Conservation (phyloP, 2,113 vertebrate species). For the rat (Rattus norvegicus) region DNA sequence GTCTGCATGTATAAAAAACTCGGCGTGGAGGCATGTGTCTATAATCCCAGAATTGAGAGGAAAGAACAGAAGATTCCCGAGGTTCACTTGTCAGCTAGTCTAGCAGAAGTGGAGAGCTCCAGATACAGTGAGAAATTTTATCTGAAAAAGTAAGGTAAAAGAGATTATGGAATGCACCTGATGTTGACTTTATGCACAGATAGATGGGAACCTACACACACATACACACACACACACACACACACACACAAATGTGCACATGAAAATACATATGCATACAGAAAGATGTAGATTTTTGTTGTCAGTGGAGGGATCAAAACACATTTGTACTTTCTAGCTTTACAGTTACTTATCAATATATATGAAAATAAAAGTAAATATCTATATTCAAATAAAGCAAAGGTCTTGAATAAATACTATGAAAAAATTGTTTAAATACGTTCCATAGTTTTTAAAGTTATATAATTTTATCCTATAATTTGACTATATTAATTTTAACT, state of each 20-base stretch:
- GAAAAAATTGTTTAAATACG: neutral
- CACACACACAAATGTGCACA: neutral
- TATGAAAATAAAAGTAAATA: neutral
- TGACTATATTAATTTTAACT: constrained; percentile 6
- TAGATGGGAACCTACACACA: no score
- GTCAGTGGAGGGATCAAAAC: neutral
- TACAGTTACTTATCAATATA: neutral
- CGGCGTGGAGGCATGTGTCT: no score
- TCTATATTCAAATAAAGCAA: neutral
- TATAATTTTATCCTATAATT: neutral
- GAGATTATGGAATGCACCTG: neutral
- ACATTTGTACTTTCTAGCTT: neutral
- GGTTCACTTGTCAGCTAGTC: neutral
- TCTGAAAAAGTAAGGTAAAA: neutral
- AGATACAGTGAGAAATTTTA: neutral
- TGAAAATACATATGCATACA: neutral
- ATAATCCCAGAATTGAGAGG: neutral
- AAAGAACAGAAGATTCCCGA: neutral
- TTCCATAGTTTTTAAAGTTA: neutral
- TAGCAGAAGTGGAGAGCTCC: neutral
- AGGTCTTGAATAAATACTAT: neutral
- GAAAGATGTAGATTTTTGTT: neutral
- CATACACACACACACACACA: neutral
- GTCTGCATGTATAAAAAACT: no score
- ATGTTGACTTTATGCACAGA: neutral